Evolutionary conservation across 2,888 invertebrate species (phyloP), one percentile per base, ranked within the genome.

Genomic region (Keiferia lycopersicella): DNA sequence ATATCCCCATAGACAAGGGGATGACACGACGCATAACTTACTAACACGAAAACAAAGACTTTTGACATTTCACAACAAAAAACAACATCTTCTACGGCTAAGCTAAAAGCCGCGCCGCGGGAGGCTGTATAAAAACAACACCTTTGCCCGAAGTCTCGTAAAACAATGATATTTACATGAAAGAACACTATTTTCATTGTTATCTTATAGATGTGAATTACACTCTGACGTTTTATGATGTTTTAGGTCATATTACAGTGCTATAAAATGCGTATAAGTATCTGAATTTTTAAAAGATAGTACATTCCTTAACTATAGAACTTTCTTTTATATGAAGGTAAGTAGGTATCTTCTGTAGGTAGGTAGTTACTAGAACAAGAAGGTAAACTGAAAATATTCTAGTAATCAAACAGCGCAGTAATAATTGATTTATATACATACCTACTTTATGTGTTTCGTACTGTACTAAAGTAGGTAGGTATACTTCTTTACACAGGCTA

Each of bases 61-160:
- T 73, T 70, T 72, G 71, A 67, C 69, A 68, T 70, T 66, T 64
- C 62, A 53, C 57, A 66, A 74, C 73, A 79, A 82, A 82, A 82
- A 81, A 66, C 62, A 0, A 61, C 70, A 70, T 63, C 69, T 77
- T 80, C 80, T 79, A 79, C 71, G 76, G 66, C 75, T 71, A 71
- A 57, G 75, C 34, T 63, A 58, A 74, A 77, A 77, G 76, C 72
- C 71, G 69, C 87, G 65, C 87, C 64, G 70, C 87, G 83, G 87
- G 87, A 83, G 83, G 83, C 70, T 71, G 41, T 73, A 66, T 73
- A 81, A 80, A 82, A 82, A 79, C 73, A 64, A 77, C 74, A 80
- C 75, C 77, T 77, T 79, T 73, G 72, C 60, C 66, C 71, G 68
- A 39, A 48, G 65, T 69, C 48, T 79, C 72, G 70, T 79, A 78